Conservation (phyloP, 2,888 invertebrate genomes). For the Heliconius ethilla region DNA sequence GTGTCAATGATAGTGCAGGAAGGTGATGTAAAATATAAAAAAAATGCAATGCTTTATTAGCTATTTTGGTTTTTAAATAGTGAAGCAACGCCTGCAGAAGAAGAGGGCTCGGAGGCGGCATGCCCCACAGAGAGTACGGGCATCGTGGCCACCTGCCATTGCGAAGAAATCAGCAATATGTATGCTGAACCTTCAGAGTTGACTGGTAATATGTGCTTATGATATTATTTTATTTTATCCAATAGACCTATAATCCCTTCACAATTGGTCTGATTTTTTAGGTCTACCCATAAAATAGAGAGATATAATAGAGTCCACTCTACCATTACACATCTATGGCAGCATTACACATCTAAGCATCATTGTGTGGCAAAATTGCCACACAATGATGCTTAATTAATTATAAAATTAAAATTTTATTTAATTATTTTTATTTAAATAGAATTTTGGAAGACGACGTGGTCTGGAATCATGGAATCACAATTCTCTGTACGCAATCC, state of each 20-base stretch:
- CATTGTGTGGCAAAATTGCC: too few relatives aligned
- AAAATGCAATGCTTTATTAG: background rate
- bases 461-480: background rate
- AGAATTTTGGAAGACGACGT: background rate
- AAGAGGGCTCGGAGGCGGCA: constrained; percentile 66
- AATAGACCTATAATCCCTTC: too few relatives aligned
- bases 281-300: too few relatives aligned
- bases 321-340: too few relatives aligned
- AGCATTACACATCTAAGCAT: too few relatives aligned
- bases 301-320: too few relatives aligned
- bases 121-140: constrained; percentile 60
- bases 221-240: too few relatives aligned
- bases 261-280: too few relatives aligned
- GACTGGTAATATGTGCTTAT: constrained; percentile 53
- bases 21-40: too few relatives aligned
- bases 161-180: constrained; percentile 63
- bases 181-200: constrained; percentile 64
- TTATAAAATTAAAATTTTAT: background rate
- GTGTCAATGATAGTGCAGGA: too few relatives aligned
- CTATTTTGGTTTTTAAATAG: constrained; percentile 45
- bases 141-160: constrained; percentile 64
- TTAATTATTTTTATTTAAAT: background rate
- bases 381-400: too few relatives aligned
- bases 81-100: constrained; percentile 57
- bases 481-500: background rate